phyloP scores from a whole-genome alignment of 1,140 invertebrate species.

The Drosophila nikananu region DNA sequence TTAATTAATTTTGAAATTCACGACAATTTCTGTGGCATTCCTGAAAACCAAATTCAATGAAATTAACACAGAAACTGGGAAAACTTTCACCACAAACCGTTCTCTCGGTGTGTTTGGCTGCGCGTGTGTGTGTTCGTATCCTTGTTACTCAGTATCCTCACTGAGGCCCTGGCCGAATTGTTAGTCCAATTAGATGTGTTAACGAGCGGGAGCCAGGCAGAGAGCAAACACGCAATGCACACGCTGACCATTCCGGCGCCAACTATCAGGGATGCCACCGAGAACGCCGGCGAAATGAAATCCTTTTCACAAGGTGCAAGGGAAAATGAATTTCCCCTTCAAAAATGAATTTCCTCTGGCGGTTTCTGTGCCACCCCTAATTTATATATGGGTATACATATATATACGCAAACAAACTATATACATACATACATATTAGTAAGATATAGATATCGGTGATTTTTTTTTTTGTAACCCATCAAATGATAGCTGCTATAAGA shows the following conservation, averaged over 20 bases:
- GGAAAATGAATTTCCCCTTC: too few species aligned
- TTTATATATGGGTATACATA: slow-evolving; percentile 8
- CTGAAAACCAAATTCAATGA: slow-evolving; percentile 1
- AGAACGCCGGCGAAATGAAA: too few species aligned
- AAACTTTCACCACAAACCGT: slow-evolving; percentile 10
- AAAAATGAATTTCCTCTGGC: not conserved
- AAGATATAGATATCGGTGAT: slow-evolving; percentile 8
- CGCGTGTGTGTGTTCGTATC: not conserved
- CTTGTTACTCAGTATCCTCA: not conserved
- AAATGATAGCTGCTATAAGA: slow-evolving; percentile 30
- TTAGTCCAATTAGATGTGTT: slow-evolving; percentile 47
- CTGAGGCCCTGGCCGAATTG: slow-evolving; percentile 19
- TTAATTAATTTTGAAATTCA: not conserved
- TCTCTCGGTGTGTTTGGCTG: slow-evolving; percentile 10
- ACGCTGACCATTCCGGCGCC: not conserved
- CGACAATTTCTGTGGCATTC: not conserved
- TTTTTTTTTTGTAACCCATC: slow-evolving; percentile 23
- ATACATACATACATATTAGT: slow-evolving; percentile 11
- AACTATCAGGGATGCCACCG: not conserved
- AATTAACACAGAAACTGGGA: not conserved
- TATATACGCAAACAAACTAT: slow-evolving; percentile 9
- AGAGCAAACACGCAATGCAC: slow-evolving; percentile 13
- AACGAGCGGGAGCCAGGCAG: slow-evolving; percentile 11
- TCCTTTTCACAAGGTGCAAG: not conserved
- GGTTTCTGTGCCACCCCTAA: not conserved